These are phyloP conservation scores for Chinchilla lanigera DNA, from an alignment of 2,113 vertebrate genomes.

Conservation along the genomic window DNA sequence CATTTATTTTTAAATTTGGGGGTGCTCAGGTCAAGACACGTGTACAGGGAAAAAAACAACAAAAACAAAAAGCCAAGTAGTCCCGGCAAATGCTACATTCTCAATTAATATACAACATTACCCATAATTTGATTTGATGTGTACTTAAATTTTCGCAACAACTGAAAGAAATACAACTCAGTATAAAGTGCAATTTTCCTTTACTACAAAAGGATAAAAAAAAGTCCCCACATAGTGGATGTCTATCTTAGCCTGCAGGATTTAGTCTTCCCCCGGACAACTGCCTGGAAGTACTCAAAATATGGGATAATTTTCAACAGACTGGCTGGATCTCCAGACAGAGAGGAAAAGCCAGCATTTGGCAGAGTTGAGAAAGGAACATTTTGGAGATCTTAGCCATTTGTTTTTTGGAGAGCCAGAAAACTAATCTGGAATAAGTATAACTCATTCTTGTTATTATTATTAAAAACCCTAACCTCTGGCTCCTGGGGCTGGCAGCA, in stretches of 20 bases:
- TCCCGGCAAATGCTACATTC: constrained; percentile 32
- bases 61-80: constrained; percentile 5
- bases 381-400: constrained; percentile 70
- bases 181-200: constrained; percentile 4
- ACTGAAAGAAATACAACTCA: constrained; percentile 20
- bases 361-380: constrained; percentile 72
- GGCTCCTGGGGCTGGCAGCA: constrained; percentile 50
- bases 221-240: background rate
- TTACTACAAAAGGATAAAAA: background rate
- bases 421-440: constrained; percentile 76
- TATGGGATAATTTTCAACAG: constrained; percentile 53
- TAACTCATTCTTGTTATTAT: constrained; percentile 75
- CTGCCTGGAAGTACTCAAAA: constrained; percentile 46
- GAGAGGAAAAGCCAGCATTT: constrained; percentile 58
- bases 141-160: background rate
- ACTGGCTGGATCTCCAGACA: constrained; percentile 65
- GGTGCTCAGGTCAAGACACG: constrained; percentile 25
- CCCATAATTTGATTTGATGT: background rate
- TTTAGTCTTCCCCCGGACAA: constrained; percentile 52
- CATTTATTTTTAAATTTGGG: constrained; percentile 15
- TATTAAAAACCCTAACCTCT: constrained; percentile 73
- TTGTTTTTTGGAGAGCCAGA: constrained; percentile 72
- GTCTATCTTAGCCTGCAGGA: constrained; percentile 17
- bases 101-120: constrained; percentile 22
- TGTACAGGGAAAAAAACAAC: constrained; percentile 5